Evolutionary conservation across 2,888 invertebrate species (phyloP).

Genomic region (Mythimna vitellina): DNA sequence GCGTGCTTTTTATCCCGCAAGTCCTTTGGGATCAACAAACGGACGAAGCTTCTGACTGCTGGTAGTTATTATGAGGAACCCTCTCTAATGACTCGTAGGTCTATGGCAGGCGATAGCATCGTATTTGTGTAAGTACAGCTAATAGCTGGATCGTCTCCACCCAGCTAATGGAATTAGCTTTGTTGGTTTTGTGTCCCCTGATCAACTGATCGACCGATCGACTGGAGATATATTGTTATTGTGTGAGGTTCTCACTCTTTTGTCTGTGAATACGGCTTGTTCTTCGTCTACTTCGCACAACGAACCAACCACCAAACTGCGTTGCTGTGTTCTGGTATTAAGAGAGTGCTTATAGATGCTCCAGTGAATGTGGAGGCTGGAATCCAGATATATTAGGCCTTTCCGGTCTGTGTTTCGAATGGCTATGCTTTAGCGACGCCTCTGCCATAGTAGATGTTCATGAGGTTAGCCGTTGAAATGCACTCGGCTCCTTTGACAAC

Average conservation of each 20-base stretch:
- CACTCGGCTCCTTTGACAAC: too few relatives aligned
- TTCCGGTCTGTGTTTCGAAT: too few relatives aligned
- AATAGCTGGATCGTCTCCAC: slow-evolving; percentile 46
- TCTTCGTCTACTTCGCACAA: not conserved
- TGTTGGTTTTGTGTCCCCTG: slow-evolving; percentile 58
- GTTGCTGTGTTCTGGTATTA: too few relatives aligned
- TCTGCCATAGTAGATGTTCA: too few relatives aligned
- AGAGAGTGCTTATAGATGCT: too few relatives aligned
- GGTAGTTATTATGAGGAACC: not conserved
- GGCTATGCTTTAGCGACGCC: too few relatives aligned
- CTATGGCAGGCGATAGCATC: slow-evolving; percentile 30
- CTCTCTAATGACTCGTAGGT: not conserved
- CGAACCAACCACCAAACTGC: not conserved
- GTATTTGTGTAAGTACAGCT: slow-evolving; percentile 58
- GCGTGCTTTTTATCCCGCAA: too few relatives aligned
- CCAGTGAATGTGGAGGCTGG: too few relatives aligned
- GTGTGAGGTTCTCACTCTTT: slow-evolving; percentile 49
- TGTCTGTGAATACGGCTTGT: slow-evolving; percentile 9
- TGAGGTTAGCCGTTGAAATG: too few relatives aligned
- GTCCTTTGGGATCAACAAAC: too few relatives aligned
- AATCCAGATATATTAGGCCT: too few relatives aligned
- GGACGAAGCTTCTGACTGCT: too few relatives aligned
- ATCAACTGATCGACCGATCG: slow-evolving; percentile 54
- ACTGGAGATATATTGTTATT: slow-evolving; percentile 38
- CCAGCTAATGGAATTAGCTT: slow-evolving; percentile 68